Conservation (phyloP, 2,888 invertebrate genomes). For the Erannis defoliaria region DNA sequence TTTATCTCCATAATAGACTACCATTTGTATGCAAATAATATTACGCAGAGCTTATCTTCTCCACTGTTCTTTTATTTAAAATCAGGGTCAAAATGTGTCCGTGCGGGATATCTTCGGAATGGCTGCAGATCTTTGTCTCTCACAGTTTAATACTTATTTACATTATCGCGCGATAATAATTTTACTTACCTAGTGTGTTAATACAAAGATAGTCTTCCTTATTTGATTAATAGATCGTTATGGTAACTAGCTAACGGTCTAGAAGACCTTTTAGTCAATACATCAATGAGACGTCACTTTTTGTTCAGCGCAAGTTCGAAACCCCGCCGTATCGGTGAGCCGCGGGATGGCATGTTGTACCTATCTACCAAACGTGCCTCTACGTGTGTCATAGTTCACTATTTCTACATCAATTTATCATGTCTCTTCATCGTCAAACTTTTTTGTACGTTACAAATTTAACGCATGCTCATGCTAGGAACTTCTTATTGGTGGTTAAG, state of each 20-base stretch:
- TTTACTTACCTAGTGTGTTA: constrained; percentile 44
- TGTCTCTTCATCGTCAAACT: constrained; percentile 59
- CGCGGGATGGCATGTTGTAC: constrained; percentile 62
- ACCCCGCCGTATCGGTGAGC: constrained; percentile 41
- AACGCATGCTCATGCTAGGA: constrained; percentile 21
- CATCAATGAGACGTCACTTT: constrained; percentile 81
- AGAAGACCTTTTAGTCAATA: constrained; percentile 72
- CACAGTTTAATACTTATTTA: constrained; percentile 20
- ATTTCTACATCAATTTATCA: constrained; percentile 76
- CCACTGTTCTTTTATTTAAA: constrained; percentile 50
- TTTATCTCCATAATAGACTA: constrained; percentile 58
- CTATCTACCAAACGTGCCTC: constrained; percentile 58
- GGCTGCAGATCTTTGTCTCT: constrained; percentile 22
- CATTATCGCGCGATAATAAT: constrained; percentile 23
- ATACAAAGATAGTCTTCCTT: constrained; percentile 64
- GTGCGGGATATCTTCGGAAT: constrained; percentile 43
- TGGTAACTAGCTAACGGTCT: constrained; percentile 77
- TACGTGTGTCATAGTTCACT: constrained; percentile 79
- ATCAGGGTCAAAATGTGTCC: constrained; percentile 38
- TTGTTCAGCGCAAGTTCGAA: constrained; percentile 53
- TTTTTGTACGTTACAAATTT: constrained; percentile 48
- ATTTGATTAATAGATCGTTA: constrained; percentile 74
- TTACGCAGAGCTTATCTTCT: constrained; percentile 54
- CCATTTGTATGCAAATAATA: constrained; percentile 68
- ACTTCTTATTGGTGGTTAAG: constrained; percentile 13